These are phyloP conservation scores for Pseudorhiza aurosa DNA, from an alignment of 30 jellyfish, hydroid and myxozoan genomes.

Conservation along the genomic window DNA sequence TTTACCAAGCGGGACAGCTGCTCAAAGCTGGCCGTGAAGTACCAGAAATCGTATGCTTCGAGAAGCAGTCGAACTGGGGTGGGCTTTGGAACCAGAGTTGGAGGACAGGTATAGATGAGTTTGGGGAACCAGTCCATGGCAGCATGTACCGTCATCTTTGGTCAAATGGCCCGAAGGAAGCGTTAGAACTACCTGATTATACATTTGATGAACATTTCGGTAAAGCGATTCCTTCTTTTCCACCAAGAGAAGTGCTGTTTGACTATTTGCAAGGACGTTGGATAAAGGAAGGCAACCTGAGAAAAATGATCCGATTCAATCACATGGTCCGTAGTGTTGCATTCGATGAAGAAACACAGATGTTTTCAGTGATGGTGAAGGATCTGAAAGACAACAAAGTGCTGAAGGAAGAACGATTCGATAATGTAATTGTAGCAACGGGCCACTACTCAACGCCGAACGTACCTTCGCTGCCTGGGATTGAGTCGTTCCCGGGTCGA, in stretches of 20 bases:
- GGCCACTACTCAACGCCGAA: slow-evolving; percentile 86
- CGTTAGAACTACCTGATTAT: slow-evolving; percentile 76
- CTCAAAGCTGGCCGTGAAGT: slow-evolving; percentile 40
- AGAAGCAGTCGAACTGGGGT: slow-evolving; percentile 62
- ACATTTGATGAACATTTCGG: slow-evolving; percentile 82
- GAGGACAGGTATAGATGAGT: slow-evolving; percentile 69
- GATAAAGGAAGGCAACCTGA: slow-evolving; percentile 23
- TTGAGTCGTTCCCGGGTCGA: slow-evolving; percentile 70
- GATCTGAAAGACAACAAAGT: slow-evolving; percentile 32
- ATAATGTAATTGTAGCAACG: slow-evolving; percentile 72
- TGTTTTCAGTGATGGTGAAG: slow-evolving; percentile 39
- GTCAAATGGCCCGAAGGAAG: slow-evolving; percentile 89
- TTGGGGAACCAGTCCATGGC: slow-evolving; percentile 84
- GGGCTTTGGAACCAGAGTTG: slow-evolving; percentile 82
- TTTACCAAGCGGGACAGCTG: slow-evolving; percentile 33
- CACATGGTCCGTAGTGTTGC: slow-evolving; percentile 63
- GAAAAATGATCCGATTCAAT: slow-evolving; percentile 21
- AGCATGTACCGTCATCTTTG: slow-evolving; percentile 83
- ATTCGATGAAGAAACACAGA: slow-evolving; percentile 33
- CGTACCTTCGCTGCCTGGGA: slow-evolving; percentile 70
- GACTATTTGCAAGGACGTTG: slow-evolving; percentile 77
- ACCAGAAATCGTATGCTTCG: slow-evolving; percentile 72
- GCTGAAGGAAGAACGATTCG: slow-evolving; percentile 34
- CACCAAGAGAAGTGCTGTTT: slow-evolving; percentile 80
- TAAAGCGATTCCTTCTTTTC: slow-evolving; percentile 74